Evolutionary conservation across 2,888 invertebrate genomes (phyloP).

Genomic region (Anticlea derivata): DNA sequence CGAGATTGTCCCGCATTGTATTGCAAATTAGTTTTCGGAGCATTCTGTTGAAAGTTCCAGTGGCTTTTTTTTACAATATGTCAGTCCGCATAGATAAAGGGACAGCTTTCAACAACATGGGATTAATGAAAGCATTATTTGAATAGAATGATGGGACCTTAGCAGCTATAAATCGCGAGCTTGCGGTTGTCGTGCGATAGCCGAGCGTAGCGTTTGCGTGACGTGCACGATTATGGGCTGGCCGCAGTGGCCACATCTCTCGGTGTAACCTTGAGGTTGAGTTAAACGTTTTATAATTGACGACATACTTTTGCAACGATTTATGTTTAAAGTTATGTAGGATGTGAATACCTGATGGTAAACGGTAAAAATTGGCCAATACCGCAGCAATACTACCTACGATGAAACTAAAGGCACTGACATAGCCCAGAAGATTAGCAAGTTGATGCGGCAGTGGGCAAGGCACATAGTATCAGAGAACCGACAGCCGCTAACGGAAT

Average conservation of each 20-base stretch:
- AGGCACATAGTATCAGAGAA: too few relatives aligned
- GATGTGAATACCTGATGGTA: too few relatives aligned
- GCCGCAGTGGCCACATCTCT: background rate
- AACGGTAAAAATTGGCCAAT: too few relatives aligned
- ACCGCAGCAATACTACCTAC: too few relatives aligned
- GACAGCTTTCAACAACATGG: background rate
- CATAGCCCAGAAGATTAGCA: too few relatives aligned
- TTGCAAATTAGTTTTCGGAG: slow-evolving; percentile 59
- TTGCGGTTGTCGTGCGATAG: background rate
- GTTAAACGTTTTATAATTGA: background rate
- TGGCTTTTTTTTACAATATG: slow-evolving; percentile 1
- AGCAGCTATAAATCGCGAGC: background rate
- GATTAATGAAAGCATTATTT: background rate
- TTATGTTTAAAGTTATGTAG: too few relatives aligned
- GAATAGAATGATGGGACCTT: slow-evolving; percentile 2
- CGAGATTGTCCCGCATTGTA: slow-evolving; percentile 58
- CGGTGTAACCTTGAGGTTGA: background rate
- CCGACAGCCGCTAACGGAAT: too few relatives aligned
- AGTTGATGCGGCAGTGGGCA: too few relatives aligned
- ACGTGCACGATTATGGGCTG: background rate
- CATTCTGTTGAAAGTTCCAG: slow-evolving; percentile 3
- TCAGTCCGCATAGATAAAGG: background rate
- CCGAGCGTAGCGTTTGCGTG: background rate
- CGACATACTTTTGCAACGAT: too few relatives aligned
- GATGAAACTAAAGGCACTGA: too few relatives aligned